A percentile compares a stretch with the other conserved stretches of the same genome.
phyloP scores from a whole-genome alignment of 1,140 invertebrate species.

The Euglossa dilemma region DNA sequence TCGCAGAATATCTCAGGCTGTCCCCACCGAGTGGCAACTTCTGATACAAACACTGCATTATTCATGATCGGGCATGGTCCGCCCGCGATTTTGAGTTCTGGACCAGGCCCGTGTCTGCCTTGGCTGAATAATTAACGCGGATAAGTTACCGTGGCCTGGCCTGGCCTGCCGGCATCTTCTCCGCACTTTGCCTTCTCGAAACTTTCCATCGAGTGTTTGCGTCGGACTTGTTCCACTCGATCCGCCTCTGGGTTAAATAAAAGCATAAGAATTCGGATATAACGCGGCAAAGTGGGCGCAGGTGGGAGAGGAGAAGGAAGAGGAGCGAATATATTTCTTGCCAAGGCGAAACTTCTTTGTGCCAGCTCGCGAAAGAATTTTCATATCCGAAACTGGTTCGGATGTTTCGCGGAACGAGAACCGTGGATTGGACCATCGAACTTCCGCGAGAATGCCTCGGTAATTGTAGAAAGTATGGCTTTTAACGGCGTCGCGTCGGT shows the following conservation, averaged over 20 bases:
- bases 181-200: not conserved
- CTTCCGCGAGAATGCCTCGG: not conserved
- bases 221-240: not conserved
- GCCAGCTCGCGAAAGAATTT: slow-evolving; percentile 3
- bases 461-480: too few relatives aligned
- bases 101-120: not conserved
- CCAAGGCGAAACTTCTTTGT: not conserved
- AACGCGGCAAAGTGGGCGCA: not conserved
- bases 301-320: not conserved
- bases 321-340: not conserved
- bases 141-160: not conserved
- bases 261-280: not conserved
- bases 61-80: slow-evolving; percentile 54
- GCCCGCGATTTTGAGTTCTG: slow-evolving; percentile 12
- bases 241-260: not conserved
- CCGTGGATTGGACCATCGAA: not conserved
- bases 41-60: slow-evolving; percentile 69
- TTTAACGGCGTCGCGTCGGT: too few relatives aligned
- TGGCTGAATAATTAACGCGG: slow-evolving; percentile 27
- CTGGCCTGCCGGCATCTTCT: not conserved
- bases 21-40: slow-evolving; percentile 46
- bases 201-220: not conserved
- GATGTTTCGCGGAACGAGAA: not conserved
- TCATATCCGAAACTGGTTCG: not conserved
- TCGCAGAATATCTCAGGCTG: slow-evolving; percentile 51